Evolutionary conservation across 2,113 vertebrate genomes (phyloP).

Genomic region (Neopipo cinnamomea): DNA sequence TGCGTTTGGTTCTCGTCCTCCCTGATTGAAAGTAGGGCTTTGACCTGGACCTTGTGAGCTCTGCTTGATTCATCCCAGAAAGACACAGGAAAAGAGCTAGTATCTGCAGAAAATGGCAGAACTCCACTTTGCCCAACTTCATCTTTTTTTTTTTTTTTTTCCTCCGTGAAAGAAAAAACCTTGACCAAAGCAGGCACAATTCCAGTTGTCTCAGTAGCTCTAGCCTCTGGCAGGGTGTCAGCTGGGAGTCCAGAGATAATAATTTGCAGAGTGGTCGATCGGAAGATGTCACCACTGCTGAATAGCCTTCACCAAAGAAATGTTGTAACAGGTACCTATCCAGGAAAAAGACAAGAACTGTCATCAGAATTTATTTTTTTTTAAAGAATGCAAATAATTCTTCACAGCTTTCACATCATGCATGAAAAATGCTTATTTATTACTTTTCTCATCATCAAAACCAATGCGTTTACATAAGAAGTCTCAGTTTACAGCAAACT

Average conservation of each 20-base stretch:
- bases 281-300: constrained; percentile 71
- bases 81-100: constrained; percentile 82
- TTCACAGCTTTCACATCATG: neutral
- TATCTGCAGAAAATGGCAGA: constrained; percentile 82
- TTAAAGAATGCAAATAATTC: neutral
- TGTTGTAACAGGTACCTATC: constrained; percentile 78
- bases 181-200: constrained; percentile 67
- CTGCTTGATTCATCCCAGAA: constrained; percentile 81
- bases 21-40: constrained; percentile 78
- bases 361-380: constrained; percentile 62
- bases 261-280: constrained; percentile 66
- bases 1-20: constrained; percentile 87
- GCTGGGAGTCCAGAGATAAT: constrained; percentile 70
- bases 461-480: neutral
- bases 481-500: neutral
- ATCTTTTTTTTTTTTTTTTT: constrained; percentile 69
- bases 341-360: constrained; percentile 62
- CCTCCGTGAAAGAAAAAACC: constrained; percentile 63
- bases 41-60: constrained; percentile 77
- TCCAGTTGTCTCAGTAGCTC: constrained; percentile 71
- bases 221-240: constrained; percentile 73
- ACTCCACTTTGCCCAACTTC: constrained; percentile 79
- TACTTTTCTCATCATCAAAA: neutral
- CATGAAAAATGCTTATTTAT: neutral
- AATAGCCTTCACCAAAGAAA: constrained; percentile 67